Percentiles rank a stretch among this genome's conserved stretches.
Evolutionary conservation across 2,113 vertebrate species (phyloP).

Genomic region (Pagrus major): DNA sequence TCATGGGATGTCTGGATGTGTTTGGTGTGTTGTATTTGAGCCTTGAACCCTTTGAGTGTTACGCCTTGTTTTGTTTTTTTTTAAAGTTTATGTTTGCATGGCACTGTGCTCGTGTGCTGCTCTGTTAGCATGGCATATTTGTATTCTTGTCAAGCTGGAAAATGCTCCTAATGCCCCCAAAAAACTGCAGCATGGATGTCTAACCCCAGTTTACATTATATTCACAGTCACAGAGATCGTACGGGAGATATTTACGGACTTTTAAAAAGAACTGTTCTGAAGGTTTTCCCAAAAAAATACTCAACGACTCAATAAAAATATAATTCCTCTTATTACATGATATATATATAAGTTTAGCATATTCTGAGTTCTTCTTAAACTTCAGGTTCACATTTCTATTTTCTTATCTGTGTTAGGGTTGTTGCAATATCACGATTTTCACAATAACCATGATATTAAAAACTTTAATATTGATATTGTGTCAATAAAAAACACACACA

Average conservation of each 20-base stretch:
- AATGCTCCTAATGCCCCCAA: neutral
- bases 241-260: neutral
- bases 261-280: neutral
- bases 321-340: no score
- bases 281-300: no score
- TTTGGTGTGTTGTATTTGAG: neutral
- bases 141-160: neutral
- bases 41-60: slow-evolving; percentile 3
- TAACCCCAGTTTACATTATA: slow-evolving; percentile 14
- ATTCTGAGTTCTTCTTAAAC: no score
- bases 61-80: neutral
- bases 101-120: slow-evolving; percentile 14
- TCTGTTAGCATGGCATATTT: slow-evolving; percentile 57
- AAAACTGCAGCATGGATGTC: slow-evolving; percentile 20
- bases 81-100: slow-evolving; percentile 56
- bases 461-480: no score
- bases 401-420: no score
- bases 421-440: no score
- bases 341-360: no score
- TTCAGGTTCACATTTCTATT: no score
- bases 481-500: no score
- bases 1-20: slow-evolving; percentile 16
- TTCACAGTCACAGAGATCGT: slow-evolving; percentile 24
- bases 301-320: neutral
- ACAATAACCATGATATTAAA: no score